These are phyloP conservation scores for Eonycteris spelaea DNA, from an alignment of 2,113 vertebrate genomes.

Conservation along the genomic window DNA sequence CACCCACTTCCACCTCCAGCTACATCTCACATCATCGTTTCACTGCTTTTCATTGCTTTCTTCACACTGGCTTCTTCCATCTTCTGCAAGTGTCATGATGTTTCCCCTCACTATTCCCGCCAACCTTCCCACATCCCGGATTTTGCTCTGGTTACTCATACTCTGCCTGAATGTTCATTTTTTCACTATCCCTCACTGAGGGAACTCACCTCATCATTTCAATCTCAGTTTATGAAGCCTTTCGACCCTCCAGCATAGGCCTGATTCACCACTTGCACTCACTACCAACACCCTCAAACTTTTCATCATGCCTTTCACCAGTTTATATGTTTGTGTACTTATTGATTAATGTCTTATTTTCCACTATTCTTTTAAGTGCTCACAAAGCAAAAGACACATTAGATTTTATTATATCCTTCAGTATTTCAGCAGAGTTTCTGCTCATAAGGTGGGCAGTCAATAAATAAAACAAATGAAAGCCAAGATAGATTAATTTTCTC, in stretches of 20 bases:
- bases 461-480: neutral
- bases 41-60: neutral
- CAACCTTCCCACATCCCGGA: neutral
- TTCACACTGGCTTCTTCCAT: neutral
- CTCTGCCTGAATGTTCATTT: neutral
- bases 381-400: neutral
- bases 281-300: neutral
- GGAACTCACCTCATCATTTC: neutral
- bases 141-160: neutral
- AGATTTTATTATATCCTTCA: neutral
- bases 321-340: neutral
- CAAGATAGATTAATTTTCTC: neutral
- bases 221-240: neutral
- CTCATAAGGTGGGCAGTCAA: neutral
- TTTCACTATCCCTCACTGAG: rapidly evolving
- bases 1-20: neutral
- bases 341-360: neutral
- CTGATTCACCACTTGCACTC: neutral
- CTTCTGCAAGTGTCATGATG: rapidly evolving
- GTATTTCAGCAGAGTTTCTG: neutral
- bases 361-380: neutral
- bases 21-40: neutral
- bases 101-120: too few species aligned
- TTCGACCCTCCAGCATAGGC: neutral
- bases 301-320: neutral